Percentiles rank a stretch among this genome's conserved stretches.
phyloP scores from a whole-genome alignment of 2,113 vertebrate genomes.

The Onychostoma macrolepis region DNA sequence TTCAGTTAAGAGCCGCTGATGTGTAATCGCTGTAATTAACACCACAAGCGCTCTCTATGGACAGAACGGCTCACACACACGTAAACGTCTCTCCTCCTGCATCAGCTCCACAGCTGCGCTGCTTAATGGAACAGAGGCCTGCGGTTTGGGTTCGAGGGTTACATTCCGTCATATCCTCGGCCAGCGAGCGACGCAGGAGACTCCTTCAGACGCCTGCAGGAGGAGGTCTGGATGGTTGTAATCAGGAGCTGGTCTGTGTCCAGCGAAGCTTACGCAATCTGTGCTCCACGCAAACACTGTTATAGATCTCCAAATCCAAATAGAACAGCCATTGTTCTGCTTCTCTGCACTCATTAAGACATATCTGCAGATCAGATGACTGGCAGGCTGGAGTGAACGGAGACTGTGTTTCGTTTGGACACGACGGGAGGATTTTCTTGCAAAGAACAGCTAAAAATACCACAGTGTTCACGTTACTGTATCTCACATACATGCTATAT shows the following conservation, averaged over 20 bases:
- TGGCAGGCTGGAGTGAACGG: slow-evolving; percentile 12
- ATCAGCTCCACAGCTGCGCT: neutral
- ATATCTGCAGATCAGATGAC: slow-evolving; percentile 42
- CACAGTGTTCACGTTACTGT: neutral
- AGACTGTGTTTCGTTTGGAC: slow-evolving; percentile 52
- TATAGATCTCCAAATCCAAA: slow-evolving; percentile 40
- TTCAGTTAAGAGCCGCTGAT: no score
- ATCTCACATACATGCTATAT: neutral
- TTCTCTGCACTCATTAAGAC: slow-evolving; percentile 49
- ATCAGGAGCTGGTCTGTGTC: slow-evolving; percentile 61
- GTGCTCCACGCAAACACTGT: slow-evolving; percentile 39
- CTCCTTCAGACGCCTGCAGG: neutral
- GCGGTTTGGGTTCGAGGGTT: slow-evolving; percentile 10
- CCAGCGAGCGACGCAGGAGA: neutral
- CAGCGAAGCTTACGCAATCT: slow-evolving; percentile 59
- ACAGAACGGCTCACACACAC: no score
- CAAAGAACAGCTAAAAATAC: slow-evolving; percentile 39
- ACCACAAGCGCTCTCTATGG: slow-evolving; percentile 30
- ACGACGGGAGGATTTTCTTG: slow-evolving; percentile 2
- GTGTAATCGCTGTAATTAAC: neutral
- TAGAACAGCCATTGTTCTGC: slow-evolving; percentile 57
- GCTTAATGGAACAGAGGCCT: neutral
- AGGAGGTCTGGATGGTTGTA: slow-evolving; percentile 57
- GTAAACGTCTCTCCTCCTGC: neutral
- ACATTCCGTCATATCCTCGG: slow-evolving; percentile 19